These are phyloP conservation scores for Drosophila paulistorum DNA, from an alignment of 1,140 invertebrate genomes.

Conservation along the genomic window DNA sequence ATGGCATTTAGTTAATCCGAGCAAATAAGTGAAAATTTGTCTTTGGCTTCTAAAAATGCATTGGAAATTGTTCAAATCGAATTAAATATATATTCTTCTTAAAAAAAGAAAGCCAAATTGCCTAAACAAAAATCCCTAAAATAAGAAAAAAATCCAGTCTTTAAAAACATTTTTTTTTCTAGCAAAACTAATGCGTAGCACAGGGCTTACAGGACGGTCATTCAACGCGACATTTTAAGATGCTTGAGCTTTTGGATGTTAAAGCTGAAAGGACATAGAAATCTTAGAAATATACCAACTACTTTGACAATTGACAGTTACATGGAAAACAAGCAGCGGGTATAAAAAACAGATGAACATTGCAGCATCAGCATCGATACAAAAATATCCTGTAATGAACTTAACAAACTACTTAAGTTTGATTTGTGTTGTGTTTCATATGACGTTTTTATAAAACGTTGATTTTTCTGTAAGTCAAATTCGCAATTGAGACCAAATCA, in stretches of 20 bases:
- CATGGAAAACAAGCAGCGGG: conserved; percentile 32
- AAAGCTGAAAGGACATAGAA: conserved; percentile 24
- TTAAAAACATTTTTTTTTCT: too few species aligned
- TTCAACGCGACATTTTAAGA: conserved; percentile 2
- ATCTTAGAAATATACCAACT: conserved; percentile 33
- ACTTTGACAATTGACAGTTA: conserved; percentile 64
- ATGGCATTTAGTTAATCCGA: conserved; percentile 54
- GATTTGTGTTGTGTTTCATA: too few species aligned
- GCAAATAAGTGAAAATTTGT: conserved; percentile 30
- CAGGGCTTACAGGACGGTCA: background rate
- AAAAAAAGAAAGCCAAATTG: background rate
- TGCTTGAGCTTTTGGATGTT: background rate
- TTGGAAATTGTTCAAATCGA: background rate
- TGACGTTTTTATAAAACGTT: too few species aligned
- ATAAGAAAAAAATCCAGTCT: too few species aligned
- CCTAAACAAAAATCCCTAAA: too few species aligned
- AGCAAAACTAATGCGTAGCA: background rate
- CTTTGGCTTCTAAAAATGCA: background rate
- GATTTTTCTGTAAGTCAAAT: too few species aligned
- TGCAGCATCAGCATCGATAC: background rate
- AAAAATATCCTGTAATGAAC: background rate
- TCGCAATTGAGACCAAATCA: too few species aligned
- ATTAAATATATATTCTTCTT: background rate
- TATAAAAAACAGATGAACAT: background rate
- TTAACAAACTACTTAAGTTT: too few species aligned